phyloP scores from a whole-genome alignment of 2,797 vertebrate genomes.

The Spheniscus humboldti region DNA sequence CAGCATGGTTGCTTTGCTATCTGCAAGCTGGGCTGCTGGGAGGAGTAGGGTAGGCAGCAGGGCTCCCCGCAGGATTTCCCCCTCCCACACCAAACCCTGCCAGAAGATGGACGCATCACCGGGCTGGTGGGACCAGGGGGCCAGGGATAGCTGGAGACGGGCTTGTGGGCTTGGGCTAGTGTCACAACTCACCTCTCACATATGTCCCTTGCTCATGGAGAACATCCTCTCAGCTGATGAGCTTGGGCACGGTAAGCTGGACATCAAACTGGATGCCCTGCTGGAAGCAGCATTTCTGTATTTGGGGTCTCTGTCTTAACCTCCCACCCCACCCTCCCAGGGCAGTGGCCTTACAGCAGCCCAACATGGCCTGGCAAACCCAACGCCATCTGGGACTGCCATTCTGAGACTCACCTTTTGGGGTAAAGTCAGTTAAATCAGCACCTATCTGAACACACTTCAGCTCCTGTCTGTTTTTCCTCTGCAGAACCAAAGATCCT shows the following conservation, averaged over 20 bases:
- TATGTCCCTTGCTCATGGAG: background rate
- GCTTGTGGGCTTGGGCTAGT: background rate
- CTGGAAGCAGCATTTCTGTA: background rate
- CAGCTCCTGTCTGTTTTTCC: background rate
- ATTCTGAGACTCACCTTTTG: background rate
- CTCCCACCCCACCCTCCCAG: background rate
- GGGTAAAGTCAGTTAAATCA: background rate
- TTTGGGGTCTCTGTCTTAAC: background rate
- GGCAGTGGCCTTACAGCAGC: background rate
- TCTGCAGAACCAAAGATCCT: background rate
- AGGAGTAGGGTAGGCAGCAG: background rate
- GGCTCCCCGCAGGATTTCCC: accelerated
- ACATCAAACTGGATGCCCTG: background rate
- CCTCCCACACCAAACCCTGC: background rate
- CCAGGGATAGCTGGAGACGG: background rate
- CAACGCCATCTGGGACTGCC: background rate
- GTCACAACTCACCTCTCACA: accelerated
- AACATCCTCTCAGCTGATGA: background rate
- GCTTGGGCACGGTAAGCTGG: accelerated
- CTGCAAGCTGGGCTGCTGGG: background rate
- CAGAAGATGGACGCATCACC: background rate
- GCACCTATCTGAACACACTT: background rate
- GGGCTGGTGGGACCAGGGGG: background rate
- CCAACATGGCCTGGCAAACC: background rate
- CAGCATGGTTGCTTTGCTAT: accelerated